Evolutionary conservation across 2,113 vertebrate genomes (phyloP).

Genomic region (Phylloscopus trochiloides): DNA sequence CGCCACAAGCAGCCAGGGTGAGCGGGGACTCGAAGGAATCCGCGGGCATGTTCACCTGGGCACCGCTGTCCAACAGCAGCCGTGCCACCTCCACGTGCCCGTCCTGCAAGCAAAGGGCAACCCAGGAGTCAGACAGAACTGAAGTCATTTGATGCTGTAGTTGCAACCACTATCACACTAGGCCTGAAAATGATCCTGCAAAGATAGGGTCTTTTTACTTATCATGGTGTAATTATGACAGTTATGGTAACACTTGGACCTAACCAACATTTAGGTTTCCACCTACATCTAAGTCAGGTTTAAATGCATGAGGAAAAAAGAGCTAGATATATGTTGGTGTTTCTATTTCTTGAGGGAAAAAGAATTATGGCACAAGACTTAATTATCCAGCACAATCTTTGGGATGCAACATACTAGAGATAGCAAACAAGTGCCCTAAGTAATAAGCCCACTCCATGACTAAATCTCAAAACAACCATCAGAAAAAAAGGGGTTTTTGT

Average conservation of each 20-base stretch:
- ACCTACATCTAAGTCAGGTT: background rate
- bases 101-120: constrained; percentile 74
- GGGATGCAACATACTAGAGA: background rate
- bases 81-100: constrained; percentile 98
- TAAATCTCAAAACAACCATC: background rate
- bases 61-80: constrained; percentile 96
- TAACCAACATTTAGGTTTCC: background rate
- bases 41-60: constrained; percentile 98
- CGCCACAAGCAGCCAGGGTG: constrained; percentile 94
- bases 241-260: background rate
- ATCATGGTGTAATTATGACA: background rate
- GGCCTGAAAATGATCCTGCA: background rate
- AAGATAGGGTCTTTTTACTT: background rate
- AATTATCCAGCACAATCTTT: background rate
- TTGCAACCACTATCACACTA: background rate
- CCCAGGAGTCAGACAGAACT: background rate
- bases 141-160: background rate
- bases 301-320: background rate
- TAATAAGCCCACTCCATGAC: background rate
- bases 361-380: background rate
- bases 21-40: constrained; percentile 98
- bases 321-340: too few relatives aligned
- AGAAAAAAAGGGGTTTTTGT: background rate
- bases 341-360: background rate
- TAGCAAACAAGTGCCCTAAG: background rate